Evolutionary conservation across 2,797 vertebrate species (phyloP), one percentile per base, ranked within the genome.

Genomic region (Sylvia borin): DNA sequence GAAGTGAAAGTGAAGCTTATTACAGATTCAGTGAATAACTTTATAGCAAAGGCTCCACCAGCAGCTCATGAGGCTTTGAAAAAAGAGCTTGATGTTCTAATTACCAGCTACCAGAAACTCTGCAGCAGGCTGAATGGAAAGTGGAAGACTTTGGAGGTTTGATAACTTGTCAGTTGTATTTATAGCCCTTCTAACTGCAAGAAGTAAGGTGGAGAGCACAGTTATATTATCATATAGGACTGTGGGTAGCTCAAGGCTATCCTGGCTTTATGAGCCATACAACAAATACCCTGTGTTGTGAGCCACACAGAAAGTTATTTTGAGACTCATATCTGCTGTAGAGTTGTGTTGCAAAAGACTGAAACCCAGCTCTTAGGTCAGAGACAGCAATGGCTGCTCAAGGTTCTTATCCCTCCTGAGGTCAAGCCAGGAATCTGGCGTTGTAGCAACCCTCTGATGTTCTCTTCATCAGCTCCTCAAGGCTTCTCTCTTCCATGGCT

Each of bases 81-180:
- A 93, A 99, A 98, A 24, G 99, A 99, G 91, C 98, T 99, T 76
- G 98, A 98, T 25, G 96, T 98, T 83, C 97, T 99, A 48, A 99
- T 98, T 19, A 98, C 98, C 84, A 99, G 98, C 97, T 99, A 99
- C 96, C 99, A 99, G 95, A 97, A 98, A 17, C 98, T 99, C 50
- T 99, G 99, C 90, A 99, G 98, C 97, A 98, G 99, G 32, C 97
- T 99, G 88, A 98, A 99, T 84, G 99, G 99, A 71, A 99, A 99
- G 94, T 99, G 98, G 97, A 99, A 99, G 98, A 99, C 99, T 34
- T 97, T 99, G 77, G 99, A 99, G 99, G 99, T 99, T 88, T 96
- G 97, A 71, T 92, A n/a, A 85, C 88, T 96, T 93, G n/a, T 85
- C 74, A 51, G 9, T 58, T 16, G 25, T 90, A 74, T 81, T 95